Base-by-base conservation (phyloP, 2,888 invertebrate genomes). In the Hyles lineata region DNA sequence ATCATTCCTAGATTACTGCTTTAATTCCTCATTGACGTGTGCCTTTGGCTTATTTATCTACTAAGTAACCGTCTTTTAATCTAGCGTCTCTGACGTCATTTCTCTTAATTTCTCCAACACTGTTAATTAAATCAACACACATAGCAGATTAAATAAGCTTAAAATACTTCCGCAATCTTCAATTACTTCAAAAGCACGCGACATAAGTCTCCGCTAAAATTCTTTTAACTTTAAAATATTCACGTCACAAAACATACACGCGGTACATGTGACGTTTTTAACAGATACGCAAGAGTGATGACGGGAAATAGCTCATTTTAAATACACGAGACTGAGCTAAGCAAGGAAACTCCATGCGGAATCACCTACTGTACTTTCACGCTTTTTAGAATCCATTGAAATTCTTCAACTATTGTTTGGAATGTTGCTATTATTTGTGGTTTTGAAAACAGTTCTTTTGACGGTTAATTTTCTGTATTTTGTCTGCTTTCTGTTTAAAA, bases 281-380 rank as follows among this genome's bases (percentile, higher is more conserved):
- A 85, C 84, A 86, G 87, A 90, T 87, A 87, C 82, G 79, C 76
- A 75, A 78, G 83, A 83, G 79, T 78, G 79, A 81, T 78, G 82
- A 75, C 80, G 81, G 89, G 90, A 89, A 90, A 89, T 90, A 86
- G 89, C 89, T 90, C 90, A 91, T 92, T 91, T 90, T 83, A 86
- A 88, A 91, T 91, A 90, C 91, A 90, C 85, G 84, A 90, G 87
- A 80, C 84, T 79, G 76, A 77, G 80, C 80, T 90, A 89, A 91
- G 86, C 85, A 83, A 80, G 89, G 87, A 85, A 89, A 82, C 82
- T 79, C 76, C 75, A 75, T 78, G 77, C 72, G 55, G 62, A 74
- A 60, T 70, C 72, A 76, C 75, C 70, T 78, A 75, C 74, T 78
- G 77, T 82, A 82, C 82, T 85, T 88, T 86, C 83, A 83, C 85